Conservation (phyloP, 2,888 invertebrate genomes). For the Caenorhabditis sp. region DNA sequence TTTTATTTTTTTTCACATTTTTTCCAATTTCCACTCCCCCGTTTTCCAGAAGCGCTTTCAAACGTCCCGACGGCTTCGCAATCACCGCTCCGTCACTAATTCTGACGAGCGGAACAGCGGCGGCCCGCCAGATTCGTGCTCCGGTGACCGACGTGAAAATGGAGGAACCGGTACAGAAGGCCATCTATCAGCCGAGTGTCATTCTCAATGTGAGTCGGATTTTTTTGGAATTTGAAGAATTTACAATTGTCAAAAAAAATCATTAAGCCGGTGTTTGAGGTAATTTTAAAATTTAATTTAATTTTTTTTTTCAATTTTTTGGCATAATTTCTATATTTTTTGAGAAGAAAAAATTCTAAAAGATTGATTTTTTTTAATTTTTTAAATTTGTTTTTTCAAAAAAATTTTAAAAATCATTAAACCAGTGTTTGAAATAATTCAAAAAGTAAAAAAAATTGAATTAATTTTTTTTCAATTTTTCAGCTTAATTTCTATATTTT, state of each 20-base stretch:
- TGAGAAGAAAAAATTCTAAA: background rate
- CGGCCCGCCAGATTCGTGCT: slow-evolving; percentile 20
- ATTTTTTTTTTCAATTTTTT: no score
- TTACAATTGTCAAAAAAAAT: background rate
- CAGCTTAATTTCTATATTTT: no score
- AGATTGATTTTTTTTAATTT: no score
- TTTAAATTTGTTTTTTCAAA: no score
- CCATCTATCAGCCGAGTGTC: slow-evolving; percentile 54
- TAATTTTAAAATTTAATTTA: no score
- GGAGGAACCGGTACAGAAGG: slow-evolving; percentile 34
- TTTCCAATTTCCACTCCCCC: background rate
- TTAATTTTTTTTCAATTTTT: no score
- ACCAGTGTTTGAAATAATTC: background rate
- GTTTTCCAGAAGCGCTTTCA: slow-evolving; percentile 48
- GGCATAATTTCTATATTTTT: no score
- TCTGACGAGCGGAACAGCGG: slow-evolving; percentile 27
- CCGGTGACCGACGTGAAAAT: slow-evolving; percentile 12
- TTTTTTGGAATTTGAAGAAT: no score
- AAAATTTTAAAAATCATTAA: background rate
- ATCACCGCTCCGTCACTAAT: slow-evolving; percentile 37
- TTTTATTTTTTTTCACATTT: no score
- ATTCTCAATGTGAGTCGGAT: slow-evolving; percentile 67
- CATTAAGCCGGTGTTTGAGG: background rate
- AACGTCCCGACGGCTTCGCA: slow-evolving; percentile 50
- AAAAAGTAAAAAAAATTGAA: no score